phyloP scores from a whole-genome alignment of 2,797 vertebrate genomes.

The Hypotaenidia philippensis region DNA sequence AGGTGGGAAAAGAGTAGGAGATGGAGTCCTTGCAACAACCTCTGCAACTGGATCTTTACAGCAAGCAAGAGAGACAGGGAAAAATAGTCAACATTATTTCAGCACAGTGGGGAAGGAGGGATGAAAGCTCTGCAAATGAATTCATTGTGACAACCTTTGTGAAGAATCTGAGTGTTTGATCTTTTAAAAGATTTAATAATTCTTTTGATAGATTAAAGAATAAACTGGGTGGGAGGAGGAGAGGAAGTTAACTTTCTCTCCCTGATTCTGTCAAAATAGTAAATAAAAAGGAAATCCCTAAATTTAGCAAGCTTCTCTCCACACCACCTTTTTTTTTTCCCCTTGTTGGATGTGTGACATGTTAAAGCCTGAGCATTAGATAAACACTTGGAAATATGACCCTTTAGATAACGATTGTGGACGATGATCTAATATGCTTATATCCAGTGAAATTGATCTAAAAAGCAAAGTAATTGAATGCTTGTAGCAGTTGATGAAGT shows the following conservation, averaged over 20 bases:
- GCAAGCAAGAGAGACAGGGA: neutral
- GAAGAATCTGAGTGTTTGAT: slow-evolving; percentile 72
- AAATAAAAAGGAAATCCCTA: slow-evolving; percentile 60
- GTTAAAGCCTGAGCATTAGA: neutral
- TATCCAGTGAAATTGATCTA: slow-evolving; percentile 26
- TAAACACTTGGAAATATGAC: slow-evolving; percentile 17
- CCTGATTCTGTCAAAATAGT: slow-evolving; percentile 56
- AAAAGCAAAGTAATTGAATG: neutral
- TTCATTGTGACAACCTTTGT: slow-evolving; percentile 77
- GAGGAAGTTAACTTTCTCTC: slow-evolving; percentile 66
- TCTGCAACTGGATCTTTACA: slow-evolving; percentile 14
- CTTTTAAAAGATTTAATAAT: slow-evolving; percentile 78
- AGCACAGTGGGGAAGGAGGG: slow-evolving; percentile 63
- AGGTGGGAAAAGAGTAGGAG: neutral
- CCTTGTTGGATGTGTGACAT: neutral
- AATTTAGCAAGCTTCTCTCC: neutral
- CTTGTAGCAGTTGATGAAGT: neutral
- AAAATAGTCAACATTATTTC: slow-evolving; percentile 59
- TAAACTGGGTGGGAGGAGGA: slow-evolving; percentile 43
- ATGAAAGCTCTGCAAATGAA: slow-evolving; percentile 71
- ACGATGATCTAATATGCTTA: slow-evolving; percentile 13
- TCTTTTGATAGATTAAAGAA: slow-evolving; percentile 76
- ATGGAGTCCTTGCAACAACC: neutral
- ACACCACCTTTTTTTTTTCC: neutral
- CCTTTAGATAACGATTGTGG: neutral